Evolutionary conservation across 2,797 vertebrate genomes (phyloP), one percentile per base, ranked within the genome.

Genomic region (Aplochiton taeniatus): DNA sequence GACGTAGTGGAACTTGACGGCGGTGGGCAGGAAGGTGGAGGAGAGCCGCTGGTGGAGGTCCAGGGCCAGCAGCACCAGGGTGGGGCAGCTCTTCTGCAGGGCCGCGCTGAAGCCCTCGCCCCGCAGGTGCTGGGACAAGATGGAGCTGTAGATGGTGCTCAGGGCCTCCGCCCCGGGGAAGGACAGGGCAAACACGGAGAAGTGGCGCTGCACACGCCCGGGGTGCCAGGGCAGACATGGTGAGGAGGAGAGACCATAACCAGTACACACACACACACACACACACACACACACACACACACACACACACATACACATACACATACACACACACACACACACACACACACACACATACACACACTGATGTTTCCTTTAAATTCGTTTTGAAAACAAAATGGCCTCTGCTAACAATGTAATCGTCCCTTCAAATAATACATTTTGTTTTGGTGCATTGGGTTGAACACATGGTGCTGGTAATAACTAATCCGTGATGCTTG

Each of bases 1-100:
- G 79, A 95, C 62, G 4, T 98, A 98, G 90, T 99, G 96, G 86
- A 99, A 99, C 87, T 98, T 98, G 86, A 96, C 72, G 0, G 94
- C 96, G 0, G 96, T 98, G 52, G 96, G 96, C 45, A 98, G 93
- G 82, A 98, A 98, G 0, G 87, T 85, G 70, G 93, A 70, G 64
- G 94, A 83, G 4, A 98, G 74, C 43, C 89, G 91, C 77, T 90
- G 89, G 72, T 99, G 97, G 62, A 98, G 79, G 1, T 83, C 85
- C 73, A 98, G 79, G 10, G 96, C 94, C 20, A 98, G 71, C 55
- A 88, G 90, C 58, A 97, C 85, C 48, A 98, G 80, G 65, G 89
- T 83, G 55, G 90, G 82, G 51, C 88, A 69, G 58, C 89, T 93
- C 61, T 91, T 95, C 61, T 94, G 94, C 65, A 98, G 78, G 4